phyloP scores from a whole-genome alignment of 2,797 vertebrate species.

The Pelodytes ibericus region DNA sequence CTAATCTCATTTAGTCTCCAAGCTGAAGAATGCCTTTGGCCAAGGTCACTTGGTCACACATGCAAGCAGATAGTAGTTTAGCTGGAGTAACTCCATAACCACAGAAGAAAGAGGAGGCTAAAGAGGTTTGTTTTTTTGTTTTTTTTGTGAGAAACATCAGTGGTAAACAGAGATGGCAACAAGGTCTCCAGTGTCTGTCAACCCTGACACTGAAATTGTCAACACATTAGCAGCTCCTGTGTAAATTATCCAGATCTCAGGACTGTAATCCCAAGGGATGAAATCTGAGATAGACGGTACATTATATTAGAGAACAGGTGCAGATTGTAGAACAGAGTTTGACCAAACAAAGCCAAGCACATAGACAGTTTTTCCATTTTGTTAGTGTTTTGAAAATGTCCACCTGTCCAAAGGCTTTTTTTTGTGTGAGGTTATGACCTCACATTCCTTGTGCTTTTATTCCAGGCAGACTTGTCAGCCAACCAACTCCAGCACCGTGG shows the following conservation, averaged over 20 bases:
- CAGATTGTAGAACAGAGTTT: slow-evolving; percentile 42
- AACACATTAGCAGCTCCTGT: slow-evolving; percentile 30
- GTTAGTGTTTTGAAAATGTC: slow-evolving; percentile 34
- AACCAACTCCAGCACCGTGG: neutral
- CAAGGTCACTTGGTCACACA: slow-evolving; percentile 39
- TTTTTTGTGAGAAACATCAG: neutral
- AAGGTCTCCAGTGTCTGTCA: neutral
- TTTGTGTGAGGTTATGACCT: slow-evolving; percentile 35
- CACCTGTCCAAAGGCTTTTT: slow-evolving; percentile 51
- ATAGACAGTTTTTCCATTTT: slow-evolving; percentile 43
- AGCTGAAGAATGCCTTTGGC: slow-evolving; percentile 34
- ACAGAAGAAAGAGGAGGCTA: neutral
- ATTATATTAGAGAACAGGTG: slow-evolving; percentile 49
- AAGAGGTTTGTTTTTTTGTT: neutral
- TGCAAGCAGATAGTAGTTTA: slow-evolving; percentile 26
- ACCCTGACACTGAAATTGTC: slow-evolving; percentile 29
- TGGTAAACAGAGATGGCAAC: neutral
- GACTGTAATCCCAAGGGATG: slow-evolving; percentile 51
- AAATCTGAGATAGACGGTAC: slow-evolving; percentile 38
- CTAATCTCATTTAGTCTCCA: slow-evolving; percentile 41
- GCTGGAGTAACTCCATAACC: slow-evolving; percentile 8
- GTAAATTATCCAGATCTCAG: slow-evolving; percentile 52
- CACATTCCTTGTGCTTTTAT: slow-evolving; percentile 28
- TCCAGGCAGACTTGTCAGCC: slow-evolving; percentile 18
- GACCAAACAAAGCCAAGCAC: slow-evolving; percentile 40